Evolutionary conservation across 2,797 vertebrate genomes (phyloP).

Genomic region (Labeo calbasu): DNA sequence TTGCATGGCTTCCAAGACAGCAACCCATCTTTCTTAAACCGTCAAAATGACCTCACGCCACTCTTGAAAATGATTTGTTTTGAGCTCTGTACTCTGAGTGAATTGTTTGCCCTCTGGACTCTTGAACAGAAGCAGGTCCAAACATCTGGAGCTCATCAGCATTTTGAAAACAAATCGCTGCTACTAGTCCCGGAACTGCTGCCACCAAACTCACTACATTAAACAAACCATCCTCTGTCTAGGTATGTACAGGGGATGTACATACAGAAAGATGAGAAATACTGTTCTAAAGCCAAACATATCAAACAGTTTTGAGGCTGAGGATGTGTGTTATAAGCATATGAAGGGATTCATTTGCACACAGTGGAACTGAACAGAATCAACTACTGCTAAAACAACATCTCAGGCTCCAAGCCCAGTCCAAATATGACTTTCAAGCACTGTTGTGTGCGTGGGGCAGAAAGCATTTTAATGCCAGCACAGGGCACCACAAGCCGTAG

Average conservation of each 20-base stretch:
- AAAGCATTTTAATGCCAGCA: constrained; percentile 42
- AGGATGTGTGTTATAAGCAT: constrained; percentile 14
- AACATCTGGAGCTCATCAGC: constrained; percentile 62
- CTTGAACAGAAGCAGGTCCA: constrained; percentile 40
- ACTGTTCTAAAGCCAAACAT: constrained; percentile 29
- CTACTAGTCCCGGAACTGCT: constrained; percentile 53
- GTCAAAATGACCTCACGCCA: constrained; percentile 1
- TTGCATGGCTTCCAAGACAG: neutral
- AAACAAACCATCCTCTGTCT: constrained; percentile 52
- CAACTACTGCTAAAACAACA: constrained; percentile 13
- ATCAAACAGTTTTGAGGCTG: constrained; percentile 29
- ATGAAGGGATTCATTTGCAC: constrained; percentile 8
- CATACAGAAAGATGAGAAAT: constrained; percentile 20
- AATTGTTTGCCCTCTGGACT: constrained; percentile 32
- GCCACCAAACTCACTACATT: constrained; percentile 32
- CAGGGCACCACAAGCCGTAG: constrained; percentile 23
- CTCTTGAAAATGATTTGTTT: constrained; percentile 7
- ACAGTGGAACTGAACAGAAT: neutral
- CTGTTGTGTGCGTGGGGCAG: neutral
- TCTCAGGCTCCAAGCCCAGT: neutral
- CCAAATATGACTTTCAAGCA: constrained; percentile 29
- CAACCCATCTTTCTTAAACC: neutral
- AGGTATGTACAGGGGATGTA: constrained; percentile 29
- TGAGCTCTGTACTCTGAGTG: neutral
- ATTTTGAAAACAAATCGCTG: constrained; percentile 55